Conservation (phyloP, 2,797 vertebrate genomes). For the Scleropages formosus region DNA sequence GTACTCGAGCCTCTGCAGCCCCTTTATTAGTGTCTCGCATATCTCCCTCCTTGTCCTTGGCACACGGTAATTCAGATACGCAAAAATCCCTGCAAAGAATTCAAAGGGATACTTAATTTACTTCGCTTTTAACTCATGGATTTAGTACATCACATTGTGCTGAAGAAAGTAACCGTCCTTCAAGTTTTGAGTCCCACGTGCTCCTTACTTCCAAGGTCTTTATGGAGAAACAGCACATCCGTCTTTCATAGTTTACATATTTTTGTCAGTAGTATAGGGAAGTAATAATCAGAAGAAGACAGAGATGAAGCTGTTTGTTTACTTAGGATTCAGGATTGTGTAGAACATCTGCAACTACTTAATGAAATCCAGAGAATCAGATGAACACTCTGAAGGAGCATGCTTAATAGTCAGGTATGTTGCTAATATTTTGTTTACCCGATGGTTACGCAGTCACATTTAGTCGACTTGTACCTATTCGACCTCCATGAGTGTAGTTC, state of each 20-base stretch:
- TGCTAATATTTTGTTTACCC: too few relatives aligned
- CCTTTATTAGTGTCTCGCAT: slow-evolving; percentile 87
- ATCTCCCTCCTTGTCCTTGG: slow-evolving; percentile 88
- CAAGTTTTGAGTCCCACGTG: not conserved
- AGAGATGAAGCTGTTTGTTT: not conserved
- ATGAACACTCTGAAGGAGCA: too few relatives aligned
- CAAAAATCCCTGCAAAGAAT: slow-evolving; percentile 84
- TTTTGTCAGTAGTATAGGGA: not conserved
- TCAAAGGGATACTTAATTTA: not conserved
- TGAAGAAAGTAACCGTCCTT: slow-evolving; percentile 32
- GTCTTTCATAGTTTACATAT: too few relatives aligned
- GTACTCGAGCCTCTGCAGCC: slow-evolving; percentile 92
- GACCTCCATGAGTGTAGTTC: too few relatives aligned
- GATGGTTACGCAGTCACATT: too few relatives aligned
- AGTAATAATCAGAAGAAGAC: not conserved
- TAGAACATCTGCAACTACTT: not conserved
- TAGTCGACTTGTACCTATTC: too few relatives aligned
- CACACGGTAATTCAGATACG: slow-evolving; percentile 93
- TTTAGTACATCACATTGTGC: not conserved
- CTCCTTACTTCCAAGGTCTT: not conserved
- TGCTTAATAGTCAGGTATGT: too few relatives aligned
- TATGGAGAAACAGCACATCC: too few relatives aligned
- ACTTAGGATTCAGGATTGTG: too few relatives aligned
- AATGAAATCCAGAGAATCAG: slow-evolving; percentile 6
- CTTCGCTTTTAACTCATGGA: not conserved